A percentile compares a stretch with the other conserved stretches of the same genome.
Evolutionary conservation across 2,888 invertebrate genomes (phyloP).

Genomic region (Copidosoma aretas): DNA sequence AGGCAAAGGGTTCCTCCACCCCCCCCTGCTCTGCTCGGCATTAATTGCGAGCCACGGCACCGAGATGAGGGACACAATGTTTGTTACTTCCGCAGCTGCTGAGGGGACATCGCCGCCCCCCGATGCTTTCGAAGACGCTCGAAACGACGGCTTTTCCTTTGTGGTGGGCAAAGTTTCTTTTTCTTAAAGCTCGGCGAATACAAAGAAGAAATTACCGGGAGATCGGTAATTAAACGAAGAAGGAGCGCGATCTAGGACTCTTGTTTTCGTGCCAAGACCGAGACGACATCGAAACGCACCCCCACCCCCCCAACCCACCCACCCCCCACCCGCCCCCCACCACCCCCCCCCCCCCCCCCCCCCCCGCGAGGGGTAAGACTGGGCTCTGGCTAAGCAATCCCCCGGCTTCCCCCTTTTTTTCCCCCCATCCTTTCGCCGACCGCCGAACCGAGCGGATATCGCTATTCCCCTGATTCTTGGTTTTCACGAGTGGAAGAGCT

Average conservation of each 20-base stretch:
- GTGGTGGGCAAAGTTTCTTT: conserved; percentile 42
- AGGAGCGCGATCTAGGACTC: conserved; percentile 10
- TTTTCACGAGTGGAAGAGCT: too few species aligned
- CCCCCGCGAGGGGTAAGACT: background rate
- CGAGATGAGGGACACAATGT: conserved; percentile 58
- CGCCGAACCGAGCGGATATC: background rate
- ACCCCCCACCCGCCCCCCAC: conserved; percentile 2
- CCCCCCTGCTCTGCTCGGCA: conserved; percentile 46
- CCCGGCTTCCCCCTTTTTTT: background rate
- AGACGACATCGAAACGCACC: background rate
- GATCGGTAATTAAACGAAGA: conserved; percentile 51
- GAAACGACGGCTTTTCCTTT: conserved; percentile 46
- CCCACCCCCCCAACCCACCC: conserved; percentile 2
- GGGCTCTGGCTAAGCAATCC: conserved; percentile 10
- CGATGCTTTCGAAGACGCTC: conserved; percentile 1
- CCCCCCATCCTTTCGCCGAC: background rate
- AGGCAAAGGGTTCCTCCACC: conserved; percentile 53
- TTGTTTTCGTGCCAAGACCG: conserved; percentile 33
- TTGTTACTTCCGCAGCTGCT: conserved; percentile 53
- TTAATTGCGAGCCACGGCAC: conserved; percentile 54
- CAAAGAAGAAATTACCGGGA: conserved; percentile 52
- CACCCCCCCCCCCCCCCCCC: background rate
- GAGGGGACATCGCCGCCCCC: background rate
- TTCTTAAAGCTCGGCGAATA: conserved; percentile 40
- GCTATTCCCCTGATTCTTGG: background rate